phyloP scores from a whole-genome alignment of 2,888 invertebrate genomes.

The Ophion ellenae region DNA sequence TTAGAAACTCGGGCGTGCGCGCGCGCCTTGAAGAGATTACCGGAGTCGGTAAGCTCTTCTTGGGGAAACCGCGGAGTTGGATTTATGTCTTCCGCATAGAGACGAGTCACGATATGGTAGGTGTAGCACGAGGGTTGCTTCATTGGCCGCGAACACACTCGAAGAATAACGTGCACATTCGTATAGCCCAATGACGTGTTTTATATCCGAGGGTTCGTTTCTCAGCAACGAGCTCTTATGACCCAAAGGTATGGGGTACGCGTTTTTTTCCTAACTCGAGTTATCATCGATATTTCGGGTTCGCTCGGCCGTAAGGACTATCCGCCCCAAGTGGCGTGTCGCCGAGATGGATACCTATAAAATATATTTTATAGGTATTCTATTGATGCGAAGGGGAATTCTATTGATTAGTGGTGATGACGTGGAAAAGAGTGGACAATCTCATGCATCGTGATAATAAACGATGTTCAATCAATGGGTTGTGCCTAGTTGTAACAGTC shows the following conservation, averaged over 20 bases:
- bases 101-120: slow-evolving; percentile 37
- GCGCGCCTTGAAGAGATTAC: slow-evolving; percentile 51
- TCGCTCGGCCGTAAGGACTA: slow-evolving; percentile 50
- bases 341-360: neutral
- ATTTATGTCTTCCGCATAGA: slow-evolving; percentile 68
- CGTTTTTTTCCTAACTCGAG: slow-evolving; percentile 32
- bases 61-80: slow-evolving; percentile 70
- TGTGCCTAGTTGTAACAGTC: too few species aligned
- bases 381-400: slow-evolving; percentile 6
- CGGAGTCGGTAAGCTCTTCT: slow-evolving; percentile 31
- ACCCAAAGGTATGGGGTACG: neutral
- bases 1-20: slow-evolving; percentile 70
- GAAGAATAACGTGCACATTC: slow-evolving; percentile 6
- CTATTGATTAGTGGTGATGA: slow-evolving; percentile 23
- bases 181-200: neutral
- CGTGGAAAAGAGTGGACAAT: neutral
- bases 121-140: slow-evolving; percentile 51
- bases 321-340: slow-evolving; percentile 19
- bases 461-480: neutral
- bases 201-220: slow-evolving; percentile 51
- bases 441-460: neutral
- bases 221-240: slow-evolving; percentile 44
- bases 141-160: slow-evolving; percentile 36
- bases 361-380: slow-evolving; percentile 12
- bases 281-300: slow-evolving; percentile 64